Percentiles rank a stretch among this genome's conserved stretches.
phyloP scores from a whole-genome alignment of 2,888 invertebrate genomes.

The Lucinisca nassula region DNA sequence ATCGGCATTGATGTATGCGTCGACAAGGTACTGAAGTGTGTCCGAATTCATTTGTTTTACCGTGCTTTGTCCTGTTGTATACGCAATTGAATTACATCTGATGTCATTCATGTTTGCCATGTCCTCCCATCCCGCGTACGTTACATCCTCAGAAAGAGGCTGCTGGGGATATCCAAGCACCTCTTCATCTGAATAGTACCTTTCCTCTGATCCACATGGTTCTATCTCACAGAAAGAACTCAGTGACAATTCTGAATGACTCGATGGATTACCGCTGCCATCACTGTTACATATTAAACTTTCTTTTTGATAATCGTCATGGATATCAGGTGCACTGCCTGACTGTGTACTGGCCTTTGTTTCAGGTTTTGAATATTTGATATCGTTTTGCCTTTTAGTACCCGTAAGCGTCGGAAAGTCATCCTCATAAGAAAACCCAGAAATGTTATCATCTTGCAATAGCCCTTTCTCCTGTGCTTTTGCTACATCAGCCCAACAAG shows the following conservation, averaged over 20 bases:
- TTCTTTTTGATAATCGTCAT: neutral
- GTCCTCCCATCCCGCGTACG: neutral
- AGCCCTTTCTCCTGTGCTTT: neutral
- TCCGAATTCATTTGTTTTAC: neutral
- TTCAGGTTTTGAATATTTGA: neutral
- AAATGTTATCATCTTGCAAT: neutral
- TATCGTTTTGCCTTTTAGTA: neutral
- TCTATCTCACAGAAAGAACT: neutral
- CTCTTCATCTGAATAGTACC: neutral
- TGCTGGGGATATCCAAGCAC: neutral
- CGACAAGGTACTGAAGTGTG: neutral
- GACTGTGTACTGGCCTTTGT: no score
- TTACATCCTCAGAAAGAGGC: neutral
- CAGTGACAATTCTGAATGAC: neutral
- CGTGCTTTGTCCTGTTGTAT: neutral
- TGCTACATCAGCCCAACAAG: constrained; percentile 71
- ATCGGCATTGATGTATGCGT: neutral
- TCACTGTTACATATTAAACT: neutral
- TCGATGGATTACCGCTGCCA: neutral
- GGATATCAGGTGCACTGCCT: neutral
- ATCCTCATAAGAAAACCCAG: constrained; percentile 27
- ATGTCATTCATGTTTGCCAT: neutral
- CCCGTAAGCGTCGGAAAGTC: constrained; percentile 51
- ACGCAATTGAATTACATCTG: neutral
- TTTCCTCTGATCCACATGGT: neutral